phyloP scores from a whole-genome alignment of 2,888 invertebrate genomes.

The Morpho helenor region DNA sequence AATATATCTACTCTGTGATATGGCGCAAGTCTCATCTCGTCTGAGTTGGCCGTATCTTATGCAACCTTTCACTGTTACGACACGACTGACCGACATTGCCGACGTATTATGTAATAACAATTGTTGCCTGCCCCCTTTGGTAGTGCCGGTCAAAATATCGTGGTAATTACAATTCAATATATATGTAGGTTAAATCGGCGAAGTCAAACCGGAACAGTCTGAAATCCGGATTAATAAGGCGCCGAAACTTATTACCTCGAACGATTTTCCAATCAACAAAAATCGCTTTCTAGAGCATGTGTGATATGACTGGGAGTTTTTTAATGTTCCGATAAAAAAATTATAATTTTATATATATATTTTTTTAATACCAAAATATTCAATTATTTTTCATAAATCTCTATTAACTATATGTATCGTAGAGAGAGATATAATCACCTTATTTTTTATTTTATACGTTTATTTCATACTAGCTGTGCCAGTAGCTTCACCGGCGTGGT shows the following conservation, averaged over 20 bases:
- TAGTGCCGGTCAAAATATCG: slow-evolving; percentile 20
- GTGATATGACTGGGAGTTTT: too few relatives aligned
- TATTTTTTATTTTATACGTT: too few relatives aligned
- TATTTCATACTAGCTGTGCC: too few relatives aligned
- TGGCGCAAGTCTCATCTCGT: slow-evolving; percentile 69
- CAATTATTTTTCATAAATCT: too few relatives aligned
- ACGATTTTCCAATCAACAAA: not conserved
- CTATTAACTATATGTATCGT: too few relatives aligned
- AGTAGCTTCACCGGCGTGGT: too few relatives aligned
- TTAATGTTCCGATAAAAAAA: too few relatives aligned
- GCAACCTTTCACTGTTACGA: slow-evolving; percentile 75
- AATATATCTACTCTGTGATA: slow-evolving; percentile 34
- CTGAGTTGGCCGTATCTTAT: slow-evolving; percentile 58
- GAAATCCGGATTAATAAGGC: slow-evolving; percentile 7
- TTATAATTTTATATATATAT: too few relatives aligned
- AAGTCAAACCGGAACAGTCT: slow-evolving; percentile 14
- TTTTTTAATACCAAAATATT: too few relatives aligned
- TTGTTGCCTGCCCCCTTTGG: slow-evolving; percentile 27
- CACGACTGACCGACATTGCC: slow-evolving; percentile 69
- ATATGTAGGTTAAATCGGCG: slow-evolving; percentile 12
- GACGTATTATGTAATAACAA: slow-evolving; percentile 51
- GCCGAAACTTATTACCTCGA: not conserved
- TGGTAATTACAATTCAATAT: slow-evolving; percentile 24
- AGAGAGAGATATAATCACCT: too few relatives aligned
- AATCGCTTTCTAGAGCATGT: not conserved